These are phyloP conservation scores for Litoditis marina DNA, from an alignment of 2,888 invertebrate genomes.

Conservation along the genomic window DNA sequence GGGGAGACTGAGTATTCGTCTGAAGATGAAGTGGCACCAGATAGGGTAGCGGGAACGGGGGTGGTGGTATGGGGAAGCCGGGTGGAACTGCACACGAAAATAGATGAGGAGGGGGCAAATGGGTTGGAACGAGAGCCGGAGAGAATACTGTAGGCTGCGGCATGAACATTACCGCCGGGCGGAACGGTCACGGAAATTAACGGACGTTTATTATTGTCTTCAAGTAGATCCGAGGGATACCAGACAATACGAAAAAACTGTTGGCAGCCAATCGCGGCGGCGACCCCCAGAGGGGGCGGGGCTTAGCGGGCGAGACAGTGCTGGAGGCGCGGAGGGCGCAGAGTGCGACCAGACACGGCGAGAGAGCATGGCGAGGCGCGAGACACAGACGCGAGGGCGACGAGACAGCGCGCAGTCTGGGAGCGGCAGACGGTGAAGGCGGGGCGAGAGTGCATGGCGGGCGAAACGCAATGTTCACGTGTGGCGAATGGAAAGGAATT, in stretches of 20 bases:
- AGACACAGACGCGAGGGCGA: neutral
- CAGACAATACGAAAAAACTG: constrained; percentile 3
- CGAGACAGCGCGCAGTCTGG: constrained; percentile 2
- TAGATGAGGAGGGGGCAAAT: constrained; percentile 32
- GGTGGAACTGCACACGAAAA: constrained; percentile 1
- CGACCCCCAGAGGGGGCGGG: neutral
- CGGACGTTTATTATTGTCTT: too few relatives aligned
- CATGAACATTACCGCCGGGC: constrained; percentile 7
- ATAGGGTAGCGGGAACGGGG: constrained; percentile 7
- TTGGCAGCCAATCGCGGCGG: constrained; percentile 4
- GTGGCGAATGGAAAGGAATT: too few relatives aligned
- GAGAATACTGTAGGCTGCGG: constrained; percentile 31
- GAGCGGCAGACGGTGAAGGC: neutral
- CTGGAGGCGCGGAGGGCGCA: constrained; percentile 9
- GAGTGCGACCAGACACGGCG: constrained; percentile 8
- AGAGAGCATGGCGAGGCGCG: neutral
- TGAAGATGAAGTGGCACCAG: neutral
- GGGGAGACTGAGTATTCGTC: neutral
- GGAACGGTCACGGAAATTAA: neutral
- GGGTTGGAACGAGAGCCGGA: constrained; percentile 32
- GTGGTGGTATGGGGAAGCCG: neutral
- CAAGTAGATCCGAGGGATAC: too few relatives aligned
- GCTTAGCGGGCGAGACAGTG: constrained; percentile 4
- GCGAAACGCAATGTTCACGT: too few relatives aligned
- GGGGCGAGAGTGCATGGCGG: too few relatives aligned